Evolutionary conservation across 53 echinoderm and acorn worm genomes (phyloP), one percentile per base, ranked within the genome.

Genomic region (Holothuria leucospilota): DNA sequence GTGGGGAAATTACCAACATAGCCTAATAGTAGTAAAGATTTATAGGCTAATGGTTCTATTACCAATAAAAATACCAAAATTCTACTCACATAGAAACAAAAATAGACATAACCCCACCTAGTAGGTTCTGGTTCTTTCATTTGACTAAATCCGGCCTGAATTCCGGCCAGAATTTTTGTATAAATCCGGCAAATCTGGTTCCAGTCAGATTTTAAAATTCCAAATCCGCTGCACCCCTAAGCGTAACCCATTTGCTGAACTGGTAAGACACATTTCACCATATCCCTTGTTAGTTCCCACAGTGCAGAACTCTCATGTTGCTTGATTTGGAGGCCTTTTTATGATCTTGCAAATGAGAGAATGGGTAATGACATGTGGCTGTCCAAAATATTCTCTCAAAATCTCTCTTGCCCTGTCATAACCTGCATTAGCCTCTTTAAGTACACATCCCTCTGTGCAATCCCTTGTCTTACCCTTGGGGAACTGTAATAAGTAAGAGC

Each of bases 381-480:
- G 84, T 2, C 91, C 91, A 59, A 88, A 91, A 29, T 85, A 88
- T 6, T 88, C 69, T 1, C 29, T 16, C 23, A 88, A 73, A 10
- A 91, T 84, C 62, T 84, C 59, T n/a, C 64, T 40, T 25, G 85
- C 88, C 49, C 2, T 40, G 14, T 73, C n/a, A 66, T 91, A 91
- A 14, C 88, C 88, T 1, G 27, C 66, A 18, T n/a, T 13, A 20
- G 30, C 53, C 15, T 51, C 69, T 69, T 88, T 40, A n/a, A 91
- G 23, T 8, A 86, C 80, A 70, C 91, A 91, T 59, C 80, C 61
- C 49, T 87, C 82, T 51, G 82, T 91, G 58, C 84, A 58, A 20
- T 88, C 82, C 49, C 29, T 84, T 8, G 88, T 88, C 51, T 88
- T 84, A 20, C 91, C 91, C 63, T 16, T 51, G 73, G 88, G 88